Base-by-base conservation (phyloP, 2,888 invertebrate genomes). In the Vannuccia rotundouncinata region DNA sequence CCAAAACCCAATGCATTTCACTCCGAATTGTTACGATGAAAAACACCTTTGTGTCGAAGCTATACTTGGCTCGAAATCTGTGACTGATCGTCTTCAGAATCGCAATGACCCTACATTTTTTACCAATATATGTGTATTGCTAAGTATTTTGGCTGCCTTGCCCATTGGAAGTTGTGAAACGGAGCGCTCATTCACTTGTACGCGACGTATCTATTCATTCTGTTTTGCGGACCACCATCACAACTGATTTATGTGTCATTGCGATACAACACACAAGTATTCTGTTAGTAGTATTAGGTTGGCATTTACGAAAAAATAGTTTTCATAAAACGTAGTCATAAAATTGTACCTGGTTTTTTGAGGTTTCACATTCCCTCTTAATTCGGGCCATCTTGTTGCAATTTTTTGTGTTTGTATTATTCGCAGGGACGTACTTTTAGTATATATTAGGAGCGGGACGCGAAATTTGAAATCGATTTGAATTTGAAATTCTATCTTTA, bases 111-210 rank as follows among this genome's bases (percentile, higher is more conserved):
- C 13, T 17, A 31, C 29, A 28, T 75, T 75, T 31, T 75, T 75
- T 22, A 2, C 76, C 30, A 75, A 75, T 29, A 75, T 75, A 2
- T 29, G 76, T 75, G 76, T 25, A 31, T 22, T 75, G 22, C 22
- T 75, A 2, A 75, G n/a, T 2, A 75, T 75, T 75, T 31, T 75
- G n/a, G 29, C 76, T 10, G 25, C 29, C 5, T 28, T 75, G 76
- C 76, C 76, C 30, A 75, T 75, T 27, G 76, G 76, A 17, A 74
- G 74, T 74, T 74, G 74, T n/a, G 74, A 74, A 74, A n/a, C 28
- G 22, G 74, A 75, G 76, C 76, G 45, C 22, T 75, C 76, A 75
- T 75, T 75, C 29, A 25, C 31, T 28, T 75, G 76, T 75, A 22
- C 76, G 5, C 76, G 29, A 2, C 76, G 30, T 31, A 75, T n/a